phyloP scores from a whole-genome alignment of 2,888 invertebrate species.

The Idaea straminata region DNA sequence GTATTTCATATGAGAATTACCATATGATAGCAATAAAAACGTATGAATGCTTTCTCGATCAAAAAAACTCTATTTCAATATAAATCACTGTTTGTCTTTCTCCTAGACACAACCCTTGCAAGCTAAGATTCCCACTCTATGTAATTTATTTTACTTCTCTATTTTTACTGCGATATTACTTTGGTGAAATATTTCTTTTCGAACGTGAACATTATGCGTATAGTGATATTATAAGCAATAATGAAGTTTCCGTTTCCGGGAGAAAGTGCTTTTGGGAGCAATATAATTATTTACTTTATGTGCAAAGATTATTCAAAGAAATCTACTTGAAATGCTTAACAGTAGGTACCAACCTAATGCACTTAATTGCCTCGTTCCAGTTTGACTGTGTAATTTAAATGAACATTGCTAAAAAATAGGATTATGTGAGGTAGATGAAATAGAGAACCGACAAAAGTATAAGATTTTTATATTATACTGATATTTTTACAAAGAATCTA shows the following conservation, averaged over 20 bases:
- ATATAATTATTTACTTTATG: too few relatives aligned
- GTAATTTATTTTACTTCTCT: neutral
- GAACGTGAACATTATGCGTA: neutral
- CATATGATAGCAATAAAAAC: constrained; percentile 49
- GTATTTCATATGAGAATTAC: constrained; percentile 35
- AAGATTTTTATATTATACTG: constrained; percentile 63
- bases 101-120: constrained; percentile 41
- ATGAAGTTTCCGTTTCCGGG: neutral
- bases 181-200: neutral
- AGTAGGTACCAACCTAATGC: too few relatives aligned
- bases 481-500: constrained; percentile 72
- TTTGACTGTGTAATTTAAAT: neutral
- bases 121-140: neutral
- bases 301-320: neutral
- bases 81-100: constrained; percentile 52
- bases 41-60: constrained; percentile 44
- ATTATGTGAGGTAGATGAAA: constrained; percentile 3
- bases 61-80: constrained; percentile 49
- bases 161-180: neutral
- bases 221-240: neutral
- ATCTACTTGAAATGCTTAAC: neutral
- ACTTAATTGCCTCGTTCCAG: neutral
- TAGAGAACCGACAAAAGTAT: constrained; percentile 17
- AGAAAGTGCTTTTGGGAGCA: neutral
- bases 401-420: neutral